phyloP scores from a whole-genome alignment of 1,140 invertebrate genomes.

The Xylocopa sonorina region DNA sequence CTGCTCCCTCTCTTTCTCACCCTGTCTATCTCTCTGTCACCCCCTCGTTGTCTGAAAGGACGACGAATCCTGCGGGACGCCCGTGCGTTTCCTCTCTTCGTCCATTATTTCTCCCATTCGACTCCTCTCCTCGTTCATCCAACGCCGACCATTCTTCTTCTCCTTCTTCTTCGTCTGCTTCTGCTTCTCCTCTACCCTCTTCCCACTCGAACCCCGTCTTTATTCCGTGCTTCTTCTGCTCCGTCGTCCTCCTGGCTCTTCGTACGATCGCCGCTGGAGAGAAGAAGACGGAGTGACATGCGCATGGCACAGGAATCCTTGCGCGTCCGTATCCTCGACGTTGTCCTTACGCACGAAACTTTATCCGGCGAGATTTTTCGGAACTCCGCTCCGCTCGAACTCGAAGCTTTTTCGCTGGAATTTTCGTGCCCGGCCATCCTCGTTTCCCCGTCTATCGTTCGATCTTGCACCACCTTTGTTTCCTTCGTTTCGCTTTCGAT shows the following conservation, averaged over 20 bases:
- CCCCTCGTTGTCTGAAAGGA: constrained; percentile 41
- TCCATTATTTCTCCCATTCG: constrained; percentile 30
- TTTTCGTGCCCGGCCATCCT: constrained; percentile 6
- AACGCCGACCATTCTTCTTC: constrained; percentile 36
- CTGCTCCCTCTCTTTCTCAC: constrained; percentile 16
- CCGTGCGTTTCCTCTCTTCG: constrained; percentile 42
- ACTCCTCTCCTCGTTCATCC: constrained; percentile 27
- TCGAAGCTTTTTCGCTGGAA: constrained; percentile 1
- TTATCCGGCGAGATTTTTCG: constrained; percentile 50
- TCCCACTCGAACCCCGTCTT: not conserved
- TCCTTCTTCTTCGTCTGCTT: not conserved
- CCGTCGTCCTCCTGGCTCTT: constrained; percentile 20
- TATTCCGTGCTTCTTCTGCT: constrained; percentile 18
- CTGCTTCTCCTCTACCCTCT: constrained; percentile 21
- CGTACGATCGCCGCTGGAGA: not conserved
- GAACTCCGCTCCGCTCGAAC: not conserved
- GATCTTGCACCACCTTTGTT: not conserved
- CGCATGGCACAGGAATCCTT: constrained; percentile 66
- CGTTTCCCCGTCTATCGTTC: not conserved
- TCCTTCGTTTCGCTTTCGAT: constrained; percentile 7
- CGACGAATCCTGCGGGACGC: constrained; percentile 61
- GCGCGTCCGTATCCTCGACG: constrained; percentile 41
- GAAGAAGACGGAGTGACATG: constrained; percentile 44
- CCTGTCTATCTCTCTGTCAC: constrained; percentile 13
- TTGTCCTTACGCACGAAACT: constrained; percentile 48